Percentiles rank a stretch among this genome's conserved stretches.
Conservation (phyloP, 1,140 invertebrate species). For the Leucophenga varia region DNA sequence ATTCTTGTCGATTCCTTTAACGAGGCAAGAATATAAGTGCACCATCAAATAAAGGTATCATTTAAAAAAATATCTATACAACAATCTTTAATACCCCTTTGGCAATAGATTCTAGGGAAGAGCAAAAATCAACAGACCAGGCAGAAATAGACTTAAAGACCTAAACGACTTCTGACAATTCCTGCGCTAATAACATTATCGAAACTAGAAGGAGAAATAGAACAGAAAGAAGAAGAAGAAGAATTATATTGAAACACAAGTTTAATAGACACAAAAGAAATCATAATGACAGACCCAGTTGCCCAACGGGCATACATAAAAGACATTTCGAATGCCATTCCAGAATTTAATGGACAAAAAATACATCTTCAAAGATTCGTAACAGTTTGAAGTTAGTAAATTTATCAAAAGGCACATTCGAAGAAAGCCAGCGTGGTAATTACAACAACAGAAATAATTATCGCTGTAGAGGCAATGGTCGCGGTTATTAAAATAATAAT, state of each 20-base stretch:
- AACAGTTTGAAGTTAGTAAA: constrained; percentile 1
- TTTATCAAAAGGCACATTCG: neutral
- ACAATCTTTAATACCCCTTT: neutral
- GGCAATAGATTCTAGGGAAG: neutral
- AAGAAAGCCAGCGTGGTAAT: neutral
- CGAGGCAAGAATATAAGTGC: too few relatives aligned
- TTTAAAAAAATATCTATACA: neutral
- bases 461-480: constrained; percentile 1
- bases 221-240: too few relatives aligned
- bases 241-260: too few relatives aligned
- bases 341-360: neutral
- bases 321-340: too few relatives aligned
- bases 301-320: constrained; percentile 1
- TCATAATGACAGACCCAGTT: constrained; percentile 1
- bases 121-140: neutral
- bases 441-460: constrained; percentile 1
- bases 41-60: neutral
- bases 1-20: constrained; percentile 2
- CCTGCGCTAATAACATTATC: too few relatives aligned
- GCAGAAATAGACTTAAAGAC: too few relatives aligned
- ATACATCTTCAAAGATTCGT: constrained; percentile 1
- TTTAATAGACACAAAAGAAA: too few relatives aligned
- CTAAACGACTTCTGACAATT: too few relatives aligned
- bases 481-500: constrained; percentile 1
- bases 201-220: too few relatives aligned